Conservation (phyloP, 2,797 vertebrate species). For the Lagocephalus sceleratus region DNA sequence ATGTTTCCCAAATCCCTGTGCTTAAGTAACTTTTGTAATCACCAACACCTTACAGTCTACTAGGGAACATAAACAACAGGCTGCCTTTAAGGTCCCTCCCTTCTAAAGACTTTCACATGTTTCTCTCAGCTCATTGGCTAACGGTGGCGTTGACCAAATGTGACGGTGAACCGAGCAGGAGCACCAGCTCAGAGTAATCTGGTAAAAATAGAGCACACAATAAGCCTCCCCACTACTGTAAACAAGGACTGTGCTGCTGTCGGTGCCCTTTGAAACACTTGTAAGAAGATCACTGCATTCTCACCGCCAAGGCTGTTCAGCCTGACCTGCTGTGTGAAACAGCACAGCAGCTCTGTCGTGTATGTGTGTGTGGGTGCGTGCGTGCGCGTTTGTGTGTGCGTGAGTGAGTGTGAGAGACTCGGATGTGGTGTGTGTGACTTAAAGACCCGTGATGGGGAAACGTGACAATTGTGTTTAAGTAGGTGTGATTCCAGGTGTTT, state of each 20-base stretch:
- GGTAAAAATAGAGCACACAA: slow-evolving; percentile 51
- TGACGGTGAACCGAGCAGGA: slow-evolving; percentile 13
- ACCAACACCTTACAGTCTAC: slow-evolving; percentile 50
- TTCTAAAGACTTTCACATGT: slow-evolving; percentile 22
- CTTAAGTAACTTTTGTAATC: slow-evolving; percentile 23
- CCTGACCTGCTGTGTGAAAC: slow-evolving; percentile 62
- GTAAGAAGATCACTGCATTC: slow-evolving; percentile 55
- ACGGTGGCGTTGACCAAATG: slow-evolving; percentile 38
- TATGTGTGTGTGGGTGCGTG: slow-evolving; percentile 42
- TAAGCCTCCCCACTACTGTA: slow-evolving; percentile 32
- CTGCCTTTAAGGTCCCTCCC: slow-evolving; percentile 59
- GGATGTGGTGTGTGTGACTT: slow-evolving; percentile 31
- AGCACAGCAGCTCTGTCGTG: slow-evolving; percentile 53
- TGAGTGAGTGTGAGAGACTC: no score
- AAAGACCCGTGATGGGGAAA: slow-evolving; percentile 12
- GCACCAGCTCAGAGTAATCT: slow-evolving; percentile 28
- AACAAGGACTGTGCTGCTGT: slow-evolving; percentile 38
- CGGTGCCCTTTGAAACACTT: slow-evolving; percentile 37
- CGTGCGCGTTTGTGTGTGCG: no score
- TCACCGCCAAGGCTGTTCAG: slow-evolving; percentile 61
- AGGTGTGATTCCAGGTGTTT: slow-evolving; percentile 24
- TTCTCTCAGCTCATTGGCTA: slow-evolving; percentile 15
- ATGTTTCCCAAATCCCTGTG: no score
- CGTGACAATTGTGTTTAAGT: slow-evolving; percentile 32
- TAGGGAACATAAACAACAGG: slow-evolving; percentile 38